These are phyloP conservation scores for Teinopalpus imperialis DNA, from an alignment of 2,888 invertebrate genomes.

Conservation along the genomic window DNA sequence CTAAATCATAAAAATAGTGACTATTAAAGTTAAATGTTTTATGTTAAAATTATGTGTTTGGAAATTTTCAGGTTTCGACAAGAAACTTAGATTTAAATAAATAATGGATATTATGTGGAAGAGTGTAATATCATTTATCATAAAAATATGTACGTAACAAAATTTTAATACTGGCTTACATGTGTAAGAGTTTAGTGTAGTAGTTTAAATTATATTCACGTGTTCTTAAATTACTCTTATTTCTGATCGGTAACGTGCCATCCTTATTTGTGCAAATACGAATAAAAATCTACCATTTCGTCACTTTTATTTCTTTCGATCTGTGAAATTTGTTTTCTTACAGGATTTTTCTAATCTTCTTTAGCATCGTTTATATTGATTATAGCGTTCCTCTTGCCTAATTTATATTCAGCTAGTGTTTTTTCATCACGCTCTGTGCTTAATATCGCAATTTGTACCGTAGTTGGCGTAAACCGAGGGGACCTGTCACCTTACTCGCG, in stretches of 20 bases:
- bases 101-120: too few species aligned
- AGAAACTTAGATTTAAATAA: too few species aligned
- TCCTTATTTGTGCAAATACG: slow-evolving; percentile 14
- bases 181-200: too few species aligned
- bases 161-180: too few species aligned
- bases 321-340: slow-evolving; percentile 76
- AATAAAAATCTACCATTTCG: slow-evolving; percentile 24
- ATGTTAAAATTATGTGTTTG: too few species aligned
- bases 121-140: too few species aligned
- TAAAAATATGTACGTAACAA: too few species aligned
- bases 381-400: slow-evolving; percentile 78
- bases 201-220: too few species aligned
- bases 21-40: too few species aligned
- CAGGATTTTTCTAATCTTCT: slow-evolving; percentile 81
- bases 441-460: slow-evolving; percentile 81
- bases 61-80: too few species aligned
- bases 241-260: not conserved
- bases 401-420: slow-evolving; percentile 83
- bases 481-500: slow-evolving; percentile 73
- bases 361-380: slow-evolving; percentile 83
- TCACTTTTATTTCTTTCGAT: slow-evolving; percentile 49
- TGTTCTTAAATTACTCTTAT: too few species aligned
- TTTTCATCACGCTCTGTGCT: slow-evolving; percentile 81
- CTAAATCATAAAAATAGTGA: too few species aligned
- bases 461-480: slow-evolving; percentile 77